A percentile compares a stretch with the other conserved stretches of the same genome.
Conservation (phyloP, 2,797 vertebrate genomes). For the Xenopus petersii region DNA sequence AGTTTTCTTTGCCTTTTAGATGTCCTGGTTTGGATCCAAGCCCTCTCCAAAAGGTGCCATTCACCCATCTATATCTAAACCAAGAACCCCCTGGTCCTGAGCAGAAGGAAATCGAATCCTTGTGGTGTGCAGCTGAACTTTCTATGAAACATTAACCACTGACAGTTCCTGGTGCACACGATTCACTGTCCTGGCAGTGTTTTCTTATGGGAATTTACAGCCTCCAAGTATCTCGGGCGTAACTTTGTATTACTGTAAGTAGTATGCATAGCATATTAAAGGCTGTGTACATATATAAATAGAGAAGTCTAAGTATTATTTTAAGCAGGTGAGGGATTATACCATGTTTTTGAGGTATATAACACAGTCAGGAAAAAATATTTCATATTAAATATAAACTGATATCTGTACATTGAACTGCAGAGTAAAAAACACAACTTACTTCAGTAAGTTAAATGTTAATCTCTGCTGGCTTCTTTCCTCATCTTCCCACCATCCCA, state of each 20-base stretch:
- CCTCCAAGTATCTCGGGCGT: slow-evolving; percentile 32
- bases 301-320: slow-evolving; percentile 9
- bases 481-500: no score
- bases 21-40: slow-evolving; percentile 99
- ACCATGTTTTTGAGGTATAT: not conserved
- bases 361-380: not conserved
- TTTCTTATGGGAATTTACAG: slow-evolving; percentile 61
- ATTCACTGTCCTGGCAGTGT: slow-evolving; percentile 71
- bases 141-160: slow-evolving; percentile 62
- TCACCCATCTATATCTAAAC: slow-evolving; percentile 86
- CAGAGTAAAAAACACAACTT: no score
- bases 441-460: no score
- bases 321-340: slow-evolving; percentile 21
- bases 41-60: slow-evolving; percentile 87
- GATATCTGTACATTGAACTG: not conserved
- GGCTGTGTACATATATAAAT: slow-evolving; percentile 2
- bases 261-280: not conserved
- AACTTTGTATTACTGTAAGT: slow-evolving; percentile 34
- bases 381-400: no score
- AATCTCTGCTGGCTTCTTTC: no score
- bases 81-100: slow-evolving; percentile 84
- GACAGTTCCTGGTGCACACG: slow-evolving; percentile 62
- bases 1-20: slow-evolving; percentile 63
- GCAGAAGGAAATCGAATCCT: slow-evolving; percentile 37
- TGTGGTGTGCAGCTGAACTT: slow-evolving; percentile 57